Evolutionary conservation across 2,888 invertebrate genomes (phyloP).

Genomic region (Caenorhabditis angaria): DNA sequence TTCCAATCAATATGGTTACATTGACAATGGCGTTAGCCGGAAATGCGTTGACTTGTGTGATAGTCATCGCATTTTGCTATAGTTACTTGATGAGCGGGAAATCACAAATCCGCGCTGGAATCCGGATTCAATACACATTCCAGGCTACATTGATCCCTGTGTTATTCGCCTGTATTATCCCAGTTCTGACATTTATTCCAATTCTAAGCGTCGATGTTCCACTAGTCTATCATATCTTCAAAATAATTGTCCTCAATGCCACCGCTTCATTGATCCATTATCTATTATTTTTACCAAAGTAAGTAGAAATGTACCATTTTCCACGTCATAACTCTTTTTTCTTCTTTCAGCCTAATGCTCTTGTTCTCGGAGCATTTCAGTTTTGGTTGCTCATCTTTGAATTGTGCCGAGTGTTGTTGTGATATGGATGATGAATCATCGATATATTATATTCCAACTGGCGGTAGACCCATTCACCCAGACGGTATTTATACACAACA

Average conservation of each 20-base stretch:
- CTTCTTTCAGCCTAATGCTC: slow-evolving; percentile 58
- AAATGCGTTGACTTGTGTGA: slow-evolving; percentile 61
- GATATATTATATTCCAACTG: slow-evolving; percentile 64
- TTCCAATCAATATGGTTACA: slow-evolving; percentile 69
- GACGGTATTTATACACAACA: slow-evolving; percentile 51
- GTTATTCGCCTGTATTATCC: slow-evolving; percentile 50
- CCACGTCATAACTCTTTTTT: neutral
- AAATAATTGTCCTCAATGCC: slow-evolving; percentile 59
- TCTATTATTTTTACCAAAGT: slow-evolving; percentile 64
- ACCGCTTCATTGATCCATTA: slow-evolving; percentile 58
- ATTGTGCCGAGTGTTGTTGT: slow-evolving; percentile 54
- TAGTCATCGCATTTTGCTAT: slow-evolving; percentile 66
- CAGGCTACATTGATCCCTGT: slow-evolving; percentile 55
- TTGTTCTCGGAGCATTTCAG: slow-evolving; percentile 61
- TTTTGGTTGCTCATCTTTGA: slow-evolving; percentile 35
- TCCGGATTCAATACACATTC: slow-evolving; percentile 69
- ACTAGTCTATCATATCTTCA: slow-evolving; percentile 62
- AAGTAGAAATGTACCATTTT: too few relatives aligned
- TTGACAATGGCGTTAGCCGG: slow-evolving; percentile 60
- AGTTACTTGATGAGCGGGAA: slow-evolving; percentile 65
- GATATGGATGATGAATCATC: slow-evolving; percentile 61
- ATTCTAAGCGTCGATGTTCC: slow-evolving; percentile 60
- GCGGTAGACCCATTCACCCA: slow-evolving; percentile 54
- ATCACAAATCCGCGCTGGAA: slow-evolving; percentile 51
- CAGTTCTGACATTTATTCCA: slow-evolving; percentile 57